Percentiles rank a stretch among this genome's conserved stretches.
These are phyloP conservation scores for Lutra lutra DNA, from an alignment of 2,797 vertebrate species.

Conservation along the genomic window DNA sequence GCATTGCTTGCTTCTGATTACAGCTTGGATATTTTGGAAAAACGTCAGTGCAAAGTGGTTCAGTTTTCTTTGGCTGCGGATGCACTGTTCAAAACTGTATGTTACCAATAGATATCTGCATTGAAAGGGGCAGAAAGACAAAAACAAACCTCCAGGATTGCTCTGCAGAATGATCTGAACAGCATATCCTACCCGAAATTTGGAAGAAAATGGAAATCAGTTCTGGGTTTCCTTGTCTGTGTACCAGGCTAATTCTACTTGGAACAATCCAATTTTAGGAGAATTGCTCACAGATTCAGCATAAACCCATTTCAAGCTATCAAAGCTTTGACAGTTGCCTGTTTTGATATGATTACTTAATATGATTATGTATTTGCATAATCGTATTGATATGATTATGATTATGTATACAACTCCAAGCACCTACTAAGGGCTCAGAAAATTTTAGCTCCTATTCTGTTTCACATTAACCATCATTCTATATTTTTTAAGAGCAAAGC, in stretches of 20 bases:
- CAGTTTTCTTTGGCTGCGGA: slow-evolving; percentile 94
- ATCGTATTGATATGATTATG: too few relatives aligned
- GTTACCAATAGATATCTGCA: slow-evolving; percentile 96
- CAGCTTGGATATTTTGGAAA: slow-evolving; percentile 89
- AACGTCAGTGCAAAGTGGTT: slow-evolving; percentile 90
- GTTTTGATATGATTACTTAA: neutral
- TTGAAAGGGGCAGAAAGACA: slow-evolving; percentile 84
- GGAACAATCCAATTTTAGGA: neutral
- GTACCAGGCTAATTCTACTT: slow-evolving; percentile 4
- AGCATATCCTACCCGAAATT: slow-evolving; percentile 67
- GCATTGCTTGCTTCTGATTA: slow-evolving; percentile 90
- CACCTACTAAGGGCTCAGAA: neutral
- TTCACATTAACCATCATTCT: neutral
- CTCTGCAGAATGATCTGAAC: slow-evolving; percentile 61
- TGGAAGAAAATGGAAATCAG: slow-evolving; percentile 62
- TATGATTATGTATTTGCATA: too few relatives aligned
- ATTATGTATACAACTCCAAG: neutral
- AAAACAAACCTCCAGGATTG: slow-evolving; percentile 68
- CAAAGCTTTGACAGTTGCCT: neutral
- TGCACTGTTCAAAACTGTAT: slow-evolving; percentile 89
- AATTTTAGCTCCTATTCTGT: neutral
- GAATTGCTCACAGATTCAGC: neutral
- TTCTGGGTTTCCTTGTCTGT: slow-evolving; percentile 57
- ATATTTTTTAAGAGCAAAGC: slow-evolving; percentile 22
- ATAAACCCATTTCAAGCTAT: neutral